Percentiles rank a stretch among this genome's conserved stretches.
Conservation (phyloP, 2,113 vertebrate species). For the Lasiurus borealis region DNA sequence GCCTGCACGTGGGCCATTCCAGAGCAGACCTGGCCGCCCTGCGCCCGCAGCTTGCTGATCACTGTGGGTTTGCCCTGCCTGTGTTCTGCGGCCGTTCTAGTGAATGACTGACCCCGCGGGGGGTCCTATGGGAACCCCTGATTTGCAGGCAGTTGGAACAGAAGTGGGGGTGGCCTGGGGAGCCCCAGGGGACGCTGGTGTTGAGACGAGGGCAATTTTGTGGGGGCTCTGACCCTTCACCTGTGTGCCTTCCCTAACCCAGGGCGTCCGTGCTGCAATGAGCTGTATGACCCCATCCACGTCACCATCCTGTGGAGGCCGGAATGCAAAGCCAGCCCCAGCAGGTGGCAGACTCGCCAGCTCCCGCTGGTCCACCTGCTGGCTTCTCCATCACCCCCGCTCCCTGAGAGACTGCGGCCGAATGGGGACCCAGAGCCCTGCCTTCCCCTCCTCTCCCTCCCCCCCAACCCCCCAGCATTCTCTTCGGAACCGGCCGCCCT, state of each 20-base stretch:
- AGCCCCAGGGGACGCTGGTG: neutral
- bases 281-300: rapidly evolving
- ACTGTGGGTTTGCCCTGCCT: rapidly evolving
- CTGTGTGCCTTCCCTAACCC: rapidly evolving
- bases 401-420: rapidly evolving
- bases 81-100: neutral
- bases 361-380: rapidly evolving
- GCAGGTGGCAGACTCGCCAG: rapidly evolving
- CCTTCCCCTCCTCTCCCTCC: too few species aligned
- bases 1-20: neutral
- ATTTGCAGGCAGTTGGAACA: neutral
- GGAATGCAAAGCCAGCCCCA: rapidly evolving
- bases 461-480: neutral
- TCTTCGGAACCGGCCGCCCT: neutral
- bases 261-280: rapidly evolving
- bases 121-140: too few species aligned
- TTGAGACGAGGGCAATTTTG: too few species aligned
- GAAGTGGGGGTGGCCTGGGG: neutral
- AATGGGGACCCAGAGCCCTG: neutral
- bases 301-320: rapidly evolving
- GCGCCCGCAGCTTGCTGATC: neutral
- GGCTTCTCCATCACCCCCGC: rapidly evolving
- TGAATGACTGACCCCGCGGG: neutral
- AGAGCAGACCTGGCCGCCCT: neutral
- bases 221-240: neutral